Conservation (phyloP, 2,888 invertebrate genomes). For the Agriopis aurantiaria region DNA sequence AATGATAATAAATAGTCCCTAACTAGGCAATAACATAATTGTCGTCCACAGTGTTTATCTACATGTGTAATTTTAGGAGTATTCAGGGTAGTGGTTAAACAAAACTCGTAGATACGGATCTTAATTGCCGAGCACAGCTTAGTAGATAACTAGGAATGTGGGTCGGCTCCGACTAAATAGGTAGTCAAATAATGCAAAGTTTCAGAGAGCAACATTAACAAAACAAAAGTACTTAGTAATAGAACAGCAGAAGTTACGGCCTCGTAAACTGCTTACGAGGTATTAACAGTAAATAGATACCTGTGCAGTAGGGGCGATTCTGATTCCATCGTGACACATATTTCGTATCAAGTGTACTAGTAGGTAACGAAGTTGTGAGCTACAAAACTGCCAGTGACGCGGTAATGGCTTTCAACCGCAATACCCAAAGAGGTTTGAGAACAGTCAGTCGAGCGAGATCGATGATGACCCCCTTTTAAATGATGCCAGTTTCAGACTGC, state of each 20-base stretch:
- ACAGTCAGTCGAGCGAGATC: constrained; percentile 2
- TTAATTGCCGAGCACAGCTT: constrained; percentile 51
- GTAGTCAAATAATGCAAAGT: constrained; percentile 22
- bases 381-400: constrained; percentile 13
- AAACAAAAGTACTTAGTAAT: neutral
- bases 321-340: constrained; percentile 16
- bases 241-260: constrained; percentile 2
- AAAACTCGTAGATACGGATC: constrained; percentile 55
- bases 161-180: constrained; percentile 51
- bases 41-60: constrained; percentile 30
- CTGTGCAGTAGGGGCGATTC: constrained; percentile 1
- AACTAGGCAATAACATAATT: constrained; percentile 45
- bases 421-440: constrained; percentile 9
- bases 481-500: constrained; percentile 33
- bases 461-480: constrained; percentile 34
- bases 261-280: constrained; percentile 11
- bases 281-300: constrained; percentile 4
- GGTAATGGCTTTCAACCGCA: constrained; percentile 9
- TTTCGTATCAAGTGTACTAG: constrained; percentile 19
- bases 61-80: constrained; percentile 42
- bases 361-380: constrained; percentile 10
- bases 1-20: constrained; percentile 40
- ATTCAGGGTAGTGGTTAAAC: constrained; percentile 52
- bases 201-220: constrained; percentile 21
- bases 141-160: constrained; percentile 51